Evolutionary conservation across 2,888 invertebrate genomes (phyloP), one percentile per base, ranked within the genome.

Genomic region (Mamestra brassicae): DNA sequence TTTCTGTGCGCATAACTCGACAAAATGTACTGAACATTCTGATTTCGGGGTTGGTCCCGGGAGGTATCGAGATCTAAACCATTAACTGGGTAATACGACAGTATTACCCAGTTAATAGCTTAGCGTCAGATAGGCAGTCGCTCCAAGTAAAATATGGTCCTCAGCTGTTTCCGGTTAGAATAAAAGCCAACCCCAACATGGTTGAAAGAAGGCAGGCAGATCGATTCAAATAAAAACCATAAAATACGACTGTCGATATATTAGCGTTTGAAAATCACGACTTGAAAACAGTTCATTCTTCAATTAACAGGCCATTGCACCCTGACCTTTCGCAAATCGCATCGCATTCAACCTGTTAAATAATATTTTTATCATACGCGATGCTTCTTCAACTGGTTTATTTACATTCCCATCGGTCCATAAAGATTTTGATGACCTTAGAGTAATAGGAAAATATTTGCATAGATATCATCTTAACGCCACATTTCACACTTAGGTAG

Each of bases 371-470:
- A 50, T 42, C 52, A n/a, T 50, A 58, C 17, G 3, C 54, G 54
- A 68, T 60, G 55, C 38, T 69, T 66, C 63, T 58, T 50, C 15
- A 74, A 80, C 86, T 58, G 71, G 86, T 86, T 84, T 78, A 81
- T 86, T 86, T 71, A 60, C 76, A 81, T 84, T 74, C 77, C 52
- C 63, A 80, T 64, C 57, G 50, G 71, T 54, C 70, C 10, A 70
- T 74, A 76, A 66, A 78, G 42, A 73, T 74, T 66, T 64, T 71
- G 62, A 77, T 72, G 62, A 80, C 34, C 67, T 73, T 45, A 60
- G 10, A 62, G 42, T 52, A 45, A 61, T 61, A 65, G 38, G 11
- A 62, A 47, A 50, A 55, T 15, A 83, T 85, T 85, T 68, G 71
- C 69, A 85, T 82, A 77, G 52, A 64, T 15, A 76, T 0, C 10